Conservation (phyloP, 2,888 invertebrate species). For the Molorchus minor region DNA sequence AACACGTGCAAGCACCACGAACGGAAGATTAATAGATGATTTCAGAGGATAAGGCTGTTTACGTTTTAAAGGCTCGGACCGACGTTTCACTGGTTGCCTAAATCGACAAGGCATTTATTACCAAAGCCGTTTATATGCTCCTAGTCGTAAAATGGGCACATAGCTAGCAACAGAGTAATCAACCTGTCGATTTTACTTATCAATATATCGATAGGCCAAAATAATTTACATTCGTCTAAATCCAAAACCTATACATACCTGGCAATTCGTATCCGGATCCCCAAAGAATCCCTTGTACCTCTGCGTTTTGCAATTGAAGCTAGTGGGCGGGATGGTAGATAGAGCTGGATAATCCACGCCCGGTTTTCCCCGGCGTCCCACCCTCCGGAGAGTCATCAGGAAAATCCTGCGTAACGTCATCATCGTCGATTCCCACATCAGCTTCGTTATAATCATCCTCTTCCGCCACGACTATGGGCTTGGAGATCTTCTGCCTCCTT, state of each 20-base stretch:
- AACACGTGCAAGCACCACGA: no score
- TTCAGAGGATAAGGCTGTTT: no score
- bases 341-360: constrained; percentile 85
- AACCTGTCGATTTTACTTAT: no score
- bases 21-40: no score
- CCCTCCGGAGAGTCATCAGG: constrained; percentile 66
- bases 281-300: constrained; percentile 91
- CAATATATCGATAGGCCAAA: no score
- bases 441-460: constrained; percentile 54
- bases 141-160: no score
- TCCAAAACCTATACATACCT: constrained; percentile 68
- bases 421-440: constrained; percentile 44
- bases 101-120: no score
- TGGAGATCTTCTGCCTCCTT: constrained; percentile 60
- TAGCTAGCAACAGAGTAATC: no score
- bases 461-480: constrained; percentile 59
- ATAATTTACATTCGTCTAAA: no score
- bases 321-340: constrained; percentile 77
- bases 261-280: constrained; percentile 86
- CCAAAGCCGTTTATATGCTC: no score
- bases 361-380: constrained; percentile 73
- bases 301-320: constrained; percentile 83
- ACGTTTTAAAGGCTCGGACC: no score
- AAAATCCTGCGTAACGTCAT: constrained; percentile 50
- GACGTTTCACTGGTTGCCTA: no score